A percentile compares a stretch with the other conserved stretches of the same genome.
Conservation (phyloP, 2,113 vertebrate genomes). For the Centropus bengalensis region DNA sequence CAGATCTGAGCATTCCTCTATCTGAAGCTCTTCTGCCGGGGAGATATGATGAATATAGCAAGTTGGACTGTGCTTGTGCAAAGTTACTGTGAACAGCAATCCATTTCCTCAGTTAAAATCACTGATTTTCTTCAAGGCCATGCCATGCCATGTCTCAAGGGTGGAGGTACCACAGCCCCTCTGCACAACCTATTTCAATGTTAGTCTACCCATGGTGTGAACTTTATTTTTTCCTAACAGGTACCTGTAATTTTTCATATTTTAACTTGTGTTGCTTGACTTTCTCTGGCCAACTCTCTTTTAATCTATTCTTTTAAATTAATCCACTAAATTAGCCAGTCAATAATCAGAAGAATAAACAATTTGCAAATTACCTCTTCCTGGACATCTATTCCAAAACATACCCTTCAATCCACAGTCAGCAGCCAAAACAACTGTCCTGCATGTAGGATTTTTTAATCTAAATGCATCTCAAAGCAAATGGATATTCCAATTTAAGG, state of each 20-base stretch:
- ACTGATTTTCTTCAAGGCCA: neutral
- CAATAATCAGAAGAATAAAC: neutral
- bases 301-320: neutral
- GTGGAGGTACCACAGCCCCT: neutral
- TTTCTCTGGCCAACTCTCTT: neutral
- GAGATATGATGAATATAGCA: neutral
- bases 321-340: neutral
- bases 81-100: neutral
- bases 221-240: neutral
- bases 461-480: neutral
- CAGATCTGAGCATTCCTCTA: constrained; percentile 68
- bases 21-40: constrained; percentile 7
- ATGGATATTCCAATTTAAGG: neutral
- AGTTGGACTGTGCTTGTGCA: neutral
- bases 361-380: neutral
- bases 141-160: neutral
- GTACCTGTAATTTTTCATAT: neutral
- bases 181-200: neutral
- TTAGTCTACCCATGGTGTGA: neutral
- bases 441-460: neutral
- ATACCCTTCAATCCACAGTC: neutral
- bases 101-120: neutral
- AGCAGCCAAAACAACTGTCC: neutral
- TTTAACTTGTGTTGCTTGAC: neutral
- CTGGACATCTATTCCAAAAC: neutral